These are phyloP conservation scores for Leiothrix lutea DNA, from an alignment of 2,113 vertebrate genomes.

Conservation along the genomic window DNA sequence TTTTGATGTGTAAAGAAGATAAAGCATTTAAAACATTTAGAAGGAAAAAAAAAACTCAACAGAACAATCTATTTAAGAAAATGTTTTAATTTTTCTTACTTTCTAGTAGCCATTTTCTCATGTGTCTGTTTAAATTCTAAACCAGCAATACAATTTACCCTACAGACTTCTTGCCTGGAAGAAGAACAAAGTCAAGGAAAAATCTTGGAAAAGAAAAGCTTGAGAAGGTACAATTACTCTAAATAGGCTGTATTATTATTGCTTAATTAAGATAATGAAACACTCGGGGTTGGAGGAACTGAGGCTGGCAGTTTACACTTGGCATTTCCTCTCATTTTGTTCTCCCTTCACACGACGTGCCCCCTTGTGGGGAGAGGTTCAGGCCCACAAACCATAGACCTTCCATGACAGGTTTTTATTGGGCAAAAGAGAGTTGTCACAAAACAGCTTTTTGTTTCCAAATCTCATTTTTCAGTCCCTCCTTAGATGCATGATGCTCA, in stretches of 20 bases:
- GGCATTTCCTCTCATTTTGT: not conserved
- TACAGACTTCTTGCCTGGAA: constrained; percentile 14
- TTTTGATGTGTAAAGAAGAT: not conserved
- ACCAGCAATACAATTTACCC: not conserved
- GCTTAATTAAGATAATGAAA: constrained; percentile 51
- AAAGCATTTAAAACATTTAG: not conserved
- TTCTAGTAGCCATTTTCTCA: constrained; percentile 45
- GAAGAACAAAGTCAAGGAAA: not conserved
- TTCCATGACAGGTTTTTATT: not conserved
- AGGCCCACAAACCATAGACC: not conserved
- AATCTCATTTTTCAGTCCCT: not conserved
- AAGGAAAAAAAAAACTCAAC: not conserved
- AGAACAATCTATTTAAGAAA: constrained; percentile 43
- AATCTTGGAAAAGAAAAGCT: constrained; percentile 19
- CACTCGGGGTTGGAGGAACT: not conserved
- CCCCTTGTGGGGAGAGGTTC: not conserved
- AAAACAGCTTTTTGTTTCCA: not conserved
- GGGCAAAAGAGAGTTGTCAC: not conserved
- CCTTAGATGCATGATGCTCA: not conserved
- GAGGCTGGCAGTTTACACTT: not conserved
- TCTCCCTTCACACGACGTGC: not conserved
- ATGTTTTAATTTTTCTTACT: constrained; percentile 41
- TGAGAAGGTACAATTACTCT: constrained; percentile 22
- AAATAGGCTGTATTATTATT: constrained; percentile 21
- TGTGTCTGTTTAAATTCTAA: constrained; percentile 15